These are phyloP conservation scores for Epinotia brunnichana DNA, from an alignment of 2,888 invertebrate genomes.

Conservation along the genomic window DNA sequence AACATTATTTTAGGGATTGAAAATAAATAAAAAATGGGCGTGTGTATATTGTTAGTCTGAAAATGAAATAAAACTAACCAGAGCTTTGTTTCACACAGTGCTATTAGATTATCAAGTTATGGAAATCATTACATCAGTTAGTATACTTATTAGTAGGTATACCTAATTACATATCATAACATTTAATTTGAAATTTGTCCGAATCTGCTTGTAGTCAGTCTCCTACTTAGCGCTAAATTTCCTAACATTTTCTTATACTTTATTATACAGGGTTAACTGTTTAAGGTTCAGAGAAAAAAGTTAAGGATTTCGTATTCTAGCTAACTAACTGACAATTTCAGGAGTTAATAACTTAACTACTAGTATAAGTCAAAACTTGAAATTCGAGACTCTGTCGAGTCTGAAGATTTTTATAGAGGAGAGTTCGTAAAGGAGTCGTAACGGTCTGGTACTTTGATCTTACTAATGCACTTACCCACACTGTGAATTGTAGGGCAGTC, in stretches of 20 bases:
- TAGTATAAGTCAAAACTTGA: background rate
- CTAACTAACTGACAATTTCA: background rate
- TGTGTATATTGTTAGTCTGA: background rate
- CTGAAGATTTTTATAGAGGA: slow-evolving; percentile 25
- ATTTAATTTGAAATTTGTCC: background rate
- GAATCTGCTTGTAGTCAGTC: background rate
- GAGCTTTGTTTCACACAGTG: background rate
- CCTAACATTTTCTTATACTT: background rate
- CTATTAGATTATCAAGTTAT: background rate
- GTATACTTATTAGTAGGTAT: background rate
- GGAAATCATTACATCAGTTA: background rate
- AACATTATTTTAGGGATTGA: background rate
- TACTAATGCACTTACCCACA: slow-evolving; percentile 7
- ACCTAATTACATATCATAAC: no score
- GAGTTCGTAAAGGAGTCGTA: slow-evolving; percentile 16
- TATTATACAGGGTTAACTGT: no score
- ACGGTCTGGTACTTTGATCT: slow-evolving; percentile 11
- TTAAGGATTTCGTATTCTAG: no score
- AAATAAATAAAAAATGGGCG: background rate
- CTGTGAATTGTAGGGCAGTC: background rate
- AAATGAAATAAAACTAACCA: background rate
- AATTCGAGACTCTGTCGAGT: background rate
- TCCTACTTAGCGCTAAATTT: background rate
- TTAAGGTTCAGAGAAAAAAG: no score
- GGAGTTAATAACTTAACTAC: background rate